phyloP scores from a whole-genome alignment of 2,113 vertebrate genomes.

The Siniperca chuatsi region DNA sequence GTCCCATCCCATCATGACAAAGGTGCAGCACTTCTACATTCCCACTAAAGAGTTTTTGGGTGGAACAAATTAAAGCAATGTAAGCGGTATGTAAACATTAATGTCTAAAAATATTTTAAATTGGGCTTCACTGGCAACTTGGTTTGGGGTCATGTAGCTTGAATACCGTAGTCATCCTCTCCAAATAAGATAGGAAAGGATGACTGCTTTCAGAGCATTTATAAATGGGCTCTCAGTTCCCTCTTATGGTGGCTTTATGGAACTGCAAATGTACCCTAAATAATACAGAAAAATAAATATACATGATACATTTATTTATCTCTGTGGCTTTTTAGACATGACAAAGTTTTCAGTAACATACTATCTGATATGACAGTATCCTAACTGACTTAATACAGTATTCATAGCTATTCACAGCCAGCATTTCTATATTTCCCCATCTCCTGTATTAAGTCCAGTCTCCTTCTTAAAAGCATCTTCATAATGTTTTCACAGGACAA shows the following conservation, averaged over 20 bases:
- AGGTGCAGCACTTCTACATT: too few species aligned
- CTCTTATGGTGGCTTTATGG: conserved; percentile 31
- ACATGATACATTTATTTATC: neutral
- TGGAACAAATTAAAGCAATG: too few species aligned
- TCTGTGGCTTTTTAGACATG: neutral
- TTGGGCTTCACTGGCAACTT: neutral
- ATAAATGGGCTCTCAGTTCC: conserved; percentile 12
- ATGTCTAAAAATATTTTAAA: neutral
- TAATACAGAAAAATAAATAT: neutral
- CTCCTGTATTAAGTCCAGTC: neutral
- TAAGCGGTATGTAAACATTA: too few species aligned
- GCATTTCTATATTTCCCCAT: neutral
- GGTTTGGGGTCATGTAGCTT: neutral
- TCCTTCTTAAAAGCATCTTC: neutral
- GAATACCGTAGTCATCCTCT: neutral
- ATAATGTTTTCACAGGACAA: neutral
- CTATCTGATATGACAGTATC: neutral
- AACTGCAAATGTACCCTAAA: neutral
- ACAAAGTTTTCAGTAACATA: neutral
- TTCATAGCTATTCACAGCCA: neutral
- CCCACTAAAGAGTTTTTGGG: too few species aligned
- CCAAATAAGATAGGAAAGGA: neutral
- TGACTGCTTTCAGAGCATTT: neutral
- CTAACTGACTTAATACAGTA: neutral
- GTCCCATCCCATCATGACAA: too few species aligned